Base-by-base conservation (phyloP, 2,888 invertebrate species). In the Amphiduros pacificus region DNA sequence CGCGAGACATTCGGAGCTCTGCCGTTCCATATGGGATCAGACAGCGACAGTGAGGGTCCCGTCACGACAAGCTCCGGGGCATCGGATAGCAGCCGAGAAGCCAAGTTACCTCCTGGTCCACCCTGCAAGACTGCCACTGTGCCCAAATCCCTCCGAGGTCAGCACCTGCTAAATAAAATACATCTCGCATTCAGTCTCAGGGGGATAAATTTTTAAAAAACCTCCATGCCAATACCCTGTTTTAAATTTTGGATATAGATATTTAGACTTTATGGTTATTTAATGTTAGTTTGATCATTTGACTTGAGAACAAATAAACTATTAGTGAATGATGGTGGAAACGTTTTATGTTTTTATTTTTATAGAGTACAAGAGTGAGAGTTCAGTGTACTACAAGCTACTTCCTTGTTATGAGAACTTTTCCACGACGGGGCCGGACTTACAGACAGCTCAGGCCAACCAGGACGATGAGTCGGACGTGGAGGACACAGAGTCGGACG, bases 21-120 rank as follows among this genome's bases (percentile, higher is more conserved):
- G n/a, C 81, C 81, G 0, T 81, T 81, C 67, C 74, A 77, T 63
- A 66, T 75, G 6, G 68, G 66, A n/a, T 77, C 77, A 0, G 81
- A 80, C 67, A 78, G 76, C 63, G 81, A 81, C 49, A 77, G 74
- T 58, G 79, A 79, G 55, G 41, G 55, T 24, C 36, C 55, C 2
- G 75, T 73, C n/a, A 65, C 71, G 22, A 60, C 72, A 1, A 65
- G 24, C 44, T 69, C 44, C 36, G 40, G 60, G 28, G 50, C 54
- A 27, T 63, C 70, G 5, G 44, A 69, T 63, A 53, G 66, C 62
- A 20, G 68, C 67, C 31, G 49, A 20, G 50, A 50, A 29, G 27
- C 71, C 71, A 65, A 55, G 66, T 67, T 36, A 22, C 67, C 31
- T 48, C 60, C 73, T 17, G 75, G 75, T 20, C 72, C 75, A 5